A percentile compares a stretch with the other conserved stretches of the same genome.
Conservation (phyloP, 1,140 invertebrate species). For the Augochlora pura region DNA sequence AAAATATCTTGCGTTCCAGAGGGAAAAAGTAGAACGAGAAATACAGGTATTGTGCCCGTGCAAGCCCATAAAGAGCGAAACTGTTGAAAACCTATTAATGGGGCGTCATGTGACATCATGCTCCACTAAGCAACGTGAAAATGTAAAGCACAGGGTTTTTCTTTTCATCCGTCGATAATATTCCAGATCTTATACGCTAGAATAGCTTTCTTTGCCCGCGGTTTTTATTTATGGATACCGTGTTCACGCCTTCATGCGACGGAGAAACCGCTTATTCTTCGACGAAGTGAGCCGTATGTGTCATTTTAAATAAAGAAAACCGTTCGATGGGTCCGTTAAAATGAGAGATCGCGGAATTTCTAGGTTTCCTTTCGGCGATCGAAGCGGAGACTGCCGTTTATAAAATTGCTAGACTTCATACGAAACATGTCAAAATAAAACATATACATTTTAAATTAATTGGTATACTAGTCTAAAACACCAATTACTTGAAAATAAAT, state of each 20-base stretch:
- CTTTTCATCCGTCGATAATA: slow-evolving; percentile 23
- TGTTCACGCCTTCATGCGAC: neutral
- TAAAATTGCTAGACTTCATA: too few species aligned
- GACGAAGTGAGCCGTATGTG: neutral
- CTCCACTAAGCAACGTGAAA: slow-evolving; percentile 23
- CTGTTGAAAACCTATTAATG: slow-evolving; percentile 39
- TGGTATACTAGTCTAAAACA: too few species aligned
- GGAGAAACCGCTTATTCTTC: neutral
- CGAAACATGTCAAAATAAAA: too few species aligned
- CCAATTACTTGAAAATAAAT: too few species aligned
- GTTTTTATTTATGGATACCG: slow-evolving; percentile 12
- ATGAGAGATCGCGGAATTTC: too few species aligned
- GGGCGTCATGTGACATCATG: neutral
- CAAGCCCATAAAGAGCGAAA: neutral
- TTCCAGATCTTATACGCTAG: slow-evolving; percentile 17
- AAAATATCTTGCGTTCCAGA: neutral
- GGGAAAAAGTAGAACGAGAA: neutral
- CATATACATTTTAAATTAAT: too few species aligned
- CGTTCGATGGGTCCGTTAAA: too few species aligned
- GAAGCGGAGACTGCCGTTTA: too few species aligned
- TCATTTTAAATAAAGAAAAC: neutral
- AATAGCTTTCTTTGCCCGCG: slow-evolving; percentile 4
- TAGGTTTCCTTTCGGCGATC: too few species aligned
- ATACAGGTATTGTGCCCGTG: neutral
- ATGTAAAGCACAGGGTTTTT: neutral